Percentiles rank a stretch among this genome's conserved stretches.
Evolutionary conservation across 2,797 vertebrate species (phyloP).

Genomic region (Neosilurus mollespiculum): DNA sequence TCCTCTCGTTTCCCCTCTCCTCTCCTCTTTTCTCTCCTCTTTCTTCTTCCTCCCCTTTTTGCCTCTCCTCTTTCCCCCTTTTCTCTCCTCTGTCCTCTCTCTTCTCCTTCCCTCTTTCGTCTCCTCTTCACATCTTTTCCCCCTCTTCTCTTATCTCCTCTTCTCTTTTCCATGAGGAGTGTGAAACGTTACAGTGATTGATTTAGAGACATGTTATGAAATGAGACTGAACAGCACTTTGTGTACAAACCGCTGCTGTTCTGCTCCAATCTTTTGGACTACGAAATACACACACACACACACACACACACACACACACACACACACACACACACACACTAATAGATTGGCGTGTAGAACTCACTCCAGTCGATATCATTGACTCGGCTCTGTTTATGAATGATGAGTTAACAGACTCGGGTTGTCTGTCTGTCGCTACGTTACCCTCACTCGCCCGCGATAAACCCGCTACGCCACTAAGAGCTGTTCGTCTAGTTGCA

Average conservation of each 20-base stretch:
- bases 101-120: constrained; percentile 47
- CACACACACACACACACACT: constrained; percentile 1
- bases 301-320: constrained; percentile 35
- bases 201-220: constrained; percentile 72
- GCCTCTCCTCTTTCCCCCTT: background rate
- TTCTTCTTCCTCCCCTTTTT: background rate
- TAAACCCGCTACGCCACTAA: background rate
- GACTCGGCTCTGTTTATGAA: constrained; percentile 42
- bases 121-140: background rate
- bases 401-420: constrained; percentile 54
- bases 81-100: background rate
- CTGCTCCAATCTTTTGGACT: background rate
- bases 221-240: constrained; percentile 31
- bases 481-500: background rate
- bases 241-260: constrained; percentile 5
- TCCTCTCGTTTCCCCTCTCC: background rate
- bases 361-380: constrained; percentile 50
- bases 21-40: background rate
- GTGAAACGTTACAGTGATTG: constrained; percentile 63
- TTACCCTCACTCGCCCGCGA: background rate
- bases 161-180: constrained; percentile 59
- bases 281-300: constrained; percentile 28
- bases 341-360: constrained; percentile 35
- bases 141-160: background rate
- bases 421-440: constrained; percentile 39